These are phyloP conservation scores for Toxotes lorentzi DNA, from an alignment of 2,797 vertebrate species.

Conservation along the genomic window DNA sequence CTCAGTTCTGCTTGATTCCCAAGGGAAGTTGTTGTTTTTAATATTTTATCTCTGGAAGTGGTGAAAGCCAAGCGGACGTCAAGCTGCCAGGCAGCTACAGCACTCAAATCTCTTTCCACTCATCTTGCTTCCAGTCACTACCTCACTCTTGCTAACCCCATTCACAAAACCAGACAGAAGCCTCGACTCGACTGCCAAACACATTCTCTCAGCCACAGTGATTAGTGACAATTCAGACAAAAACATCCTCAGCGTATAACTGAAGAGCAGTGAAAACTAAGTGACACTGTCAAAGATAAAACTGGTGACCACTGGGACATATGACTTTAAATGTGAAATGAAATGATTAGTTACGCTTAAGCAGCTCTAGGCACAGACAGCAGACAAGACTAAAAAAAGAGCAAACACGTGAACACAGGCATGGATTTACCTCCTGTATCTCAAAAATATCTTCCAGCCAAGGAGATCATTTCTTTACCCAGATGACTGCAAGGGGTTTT, in stretches of 20 bases:
- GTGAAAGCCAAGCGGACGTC: slow-evolving; percentile 53
- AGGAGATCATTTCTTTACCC: slow-evolving; percentile 14
- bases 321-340: slow-evolving; percentile 56
- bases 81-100: slow-evolving; percentile 45
- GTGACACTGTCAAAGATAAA: slow-evolving; percentile 62
- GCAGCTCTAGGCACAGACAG: slow-evolving; percentile 28
- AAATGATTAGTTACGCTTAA: slow-evolving; percentile 59
- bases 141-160: slow-evolving; percentile 43
- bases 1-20: slow-evolving; percentile 17
- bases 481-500: slow-evolving; percentile 14
- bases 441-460: slow-evolving; percentile 10
- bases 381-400: slow-evolving; percentile 9
- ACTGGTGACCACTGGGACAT: slow-evolving; percentile 46
- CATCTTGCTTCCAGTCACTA: slow-evolving; percentile 37
- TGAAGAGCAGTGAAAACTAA: slow-evolving; percentile 47
- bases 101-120: slow-evolving; percentile 46
- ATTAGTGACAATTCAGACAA: slow-evolving; percentile 64
- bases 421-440: not conserved
- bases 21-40: slow-evolving; percentile 53
- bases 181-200: slow-evolving; percentile 43
- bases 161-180: slow-evolving; percentile 47
- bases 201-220: slow-evolving; percentile 27
- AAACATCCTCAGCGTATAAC: slow-evolving; percentile 64
- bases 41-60: slow-evolving; percentile 61
- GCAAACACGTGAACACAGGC: slow-evolving; percentile 25